A percentile compares a stretch with the other conserved stretches of the same genome.
Conservation (phyloP, 2,113 vertebrate genomes). For the Rhodinocichla rosea region DNA sequence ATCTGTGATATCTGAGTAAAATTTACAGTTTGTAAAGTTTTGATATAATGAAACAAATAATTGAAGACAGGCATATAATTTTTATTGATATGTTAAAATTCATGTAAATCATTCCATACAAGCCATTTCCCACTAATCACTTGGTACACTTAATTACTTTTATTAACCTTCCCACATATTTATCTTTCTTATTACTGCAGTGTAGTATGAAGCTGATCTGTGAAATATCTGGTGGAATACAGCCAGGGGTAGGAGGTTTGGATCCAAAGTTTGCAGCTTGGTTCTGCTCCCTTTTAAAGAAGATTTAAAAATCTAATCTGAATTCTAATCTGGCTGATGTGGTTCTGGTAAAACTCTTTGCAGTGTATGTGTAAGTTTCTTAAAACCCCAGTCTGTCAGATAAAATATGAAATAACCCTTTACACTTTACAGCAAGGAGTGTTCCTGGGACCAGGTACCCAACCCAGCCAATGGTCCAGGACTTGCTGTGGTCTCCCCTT, state of each 20-base stretch:
- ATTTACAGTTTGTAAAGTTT: neutral
- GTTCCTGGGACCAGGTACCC: neutral
- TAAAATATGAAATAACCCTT: neutral
- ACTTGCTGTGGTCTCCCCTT: neutral
- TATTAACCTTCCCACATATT: neutral
- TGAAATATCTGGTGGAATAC: neutral
- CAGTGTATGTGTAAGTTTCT: neutral
- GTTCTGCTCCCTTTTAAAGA: neutral
- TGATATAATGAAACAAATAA: neutral
- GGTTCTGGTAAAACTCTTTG: neutral
- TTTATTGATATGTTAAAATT: neutral
- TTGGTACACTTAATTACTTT: neutral
- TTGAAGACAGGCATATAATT: neutral
- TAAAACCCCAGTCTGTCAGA: neutral
- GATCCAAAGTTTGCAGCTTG: neutral
- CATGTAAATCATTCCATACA: neutral
- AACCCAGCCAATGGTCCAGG: neutral
- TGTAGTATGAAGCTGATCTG: neutral
- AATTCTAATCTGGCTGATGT: neutral
- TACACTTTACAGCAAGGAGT: rapidly evolving
- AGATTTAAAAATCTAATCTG: neutral
- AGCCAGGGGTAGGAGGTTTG: neutral
- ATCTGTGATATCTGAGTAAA: neutral
- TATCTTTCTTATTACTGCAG: neutral
- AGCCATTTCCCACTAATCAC: neutral